phyloP scores from a whole-genome alignment of 2,888 invertebrate genomes.

The Eupithecia subfuscata region DNA sequence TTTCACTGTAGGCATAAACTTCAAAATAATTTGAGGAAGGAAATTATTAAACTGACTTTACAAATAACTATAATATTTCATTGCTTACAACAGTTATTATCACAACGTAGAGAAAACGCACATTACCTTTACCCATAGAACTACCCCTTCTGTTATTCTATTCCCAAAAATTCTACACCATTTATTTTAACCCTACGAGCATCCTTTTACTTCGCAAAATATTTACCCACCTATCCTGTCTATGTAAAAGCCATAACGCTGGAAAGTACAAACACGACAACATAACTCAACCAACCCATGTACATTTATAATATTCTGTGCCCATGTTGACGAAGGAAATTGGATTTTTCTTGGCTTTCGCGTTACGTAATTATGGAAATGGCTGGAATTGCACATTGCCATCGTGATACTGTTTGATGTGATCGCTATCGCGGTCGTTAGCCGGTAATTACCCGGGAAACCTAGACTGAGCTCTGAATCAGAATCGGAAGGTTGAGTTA shows the following conservation, averaged over 20 bases:
- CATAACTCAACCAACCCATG: constrained; percentile 18
- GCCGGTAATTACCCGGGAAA: constrained; percentile 40
- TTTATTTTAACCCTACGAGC: constrained; percentile 7
- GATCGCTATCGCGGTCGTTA: constrained; percentile 50
- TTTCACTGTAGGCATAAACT: too few relatives aligned
- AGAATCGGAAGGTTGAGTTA: not conserved
- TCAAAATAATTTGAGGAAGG: too few relatives aligned
- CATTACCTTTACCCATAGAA: not conserved
- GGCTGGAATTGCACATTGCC: constrained; percentile 60
- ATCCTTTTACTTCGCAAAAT: constrained; percentile 20
- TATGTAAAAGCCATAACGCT: constrained; percentile 24
- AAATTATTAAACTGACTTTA: too few relatives aligned
- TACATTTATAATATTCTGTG: constrained; percentile 19
- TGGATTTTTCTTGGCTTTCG: constrained; percentile 51
- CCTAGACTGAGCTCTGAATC: constrained; percentile 19
- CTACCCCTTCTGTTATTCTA: not conserved
- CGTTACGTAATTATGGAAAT: constrained; percentile 61
- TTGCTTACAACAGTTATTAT: not conserved
- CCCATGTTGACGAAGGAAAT: constrained; percentile 50
- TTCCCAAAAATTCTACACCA: not conserved
- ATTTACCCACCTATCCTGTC: constrained; percentile 17
- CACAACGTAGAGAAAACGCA: not conserved
- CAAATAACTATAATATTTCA: not conserved
- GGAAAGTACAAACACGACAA: constrained; percentile 24
- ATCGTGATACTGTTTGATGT: constrained; percentile 49